Base-by-base conservation (phyloP, 2,888 invertebrate species). In the Eledona agricola region DNA sequence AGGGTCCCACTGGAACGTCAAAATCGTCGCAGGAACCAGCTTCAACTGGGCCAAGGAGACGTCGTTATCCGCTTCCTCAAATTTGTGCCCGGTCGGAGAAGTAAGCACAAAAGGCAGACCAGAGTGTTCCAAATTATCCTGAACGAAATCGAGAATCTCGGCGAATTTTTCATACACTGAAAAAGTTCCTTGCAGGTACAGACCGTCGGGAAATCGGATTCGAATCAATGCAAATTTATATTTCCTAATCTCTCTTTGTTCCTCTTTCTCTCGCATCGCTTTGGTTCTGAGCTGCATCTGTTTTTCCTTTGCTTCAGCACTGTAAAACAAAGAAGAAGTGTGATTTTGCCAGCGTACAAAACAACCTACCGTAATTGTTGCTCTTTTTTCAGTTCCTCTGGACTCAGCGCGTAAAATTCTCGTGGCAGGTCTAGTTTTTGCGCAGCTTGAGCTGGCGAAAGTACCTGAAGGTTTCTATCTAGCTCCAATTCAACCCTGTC, bases 241-340 rank as follows among this genome's bases (percentile, higher is more conserved):
- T 75, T 88, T 88, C 43, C 89, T 81, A 72, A 90, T 82, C 67
- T 89, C 90, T 37, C 89, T 78, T 53, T 87, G 76, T 69, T 93
- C 93, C 55, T 96, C 94, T 58, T 90, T 89, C 70, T 96, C 95
- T 11, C 96, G 78, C 95, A 97, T 97, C 1, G 94, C 95, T 74
- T 94, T 95, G 0, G 97, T 97, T 65, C 93, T 81, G 3, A 98
- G 78, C 79, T 92, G 87, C 71, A 91, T 86, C 68, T 88, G 85
- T 66, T 82, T 87, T 70, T 95, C 95, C 20, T 89, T 81, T 1
- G 85, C 85, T 73, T 93, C 91, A 7, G 82, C 71, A 62, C 91
- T 89, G 71, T 23, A 70, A 64, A 51, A 23, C 20, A 12, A 35
- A 47, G 16, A 2, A 35, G 5, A 47, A 7, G 42, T 19, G 13